These are phyloP conservation scores for Rhysida immarginata DNA, from an alignment of 1,140 invertebrate species.

Conservation along the genomic window DNA sequence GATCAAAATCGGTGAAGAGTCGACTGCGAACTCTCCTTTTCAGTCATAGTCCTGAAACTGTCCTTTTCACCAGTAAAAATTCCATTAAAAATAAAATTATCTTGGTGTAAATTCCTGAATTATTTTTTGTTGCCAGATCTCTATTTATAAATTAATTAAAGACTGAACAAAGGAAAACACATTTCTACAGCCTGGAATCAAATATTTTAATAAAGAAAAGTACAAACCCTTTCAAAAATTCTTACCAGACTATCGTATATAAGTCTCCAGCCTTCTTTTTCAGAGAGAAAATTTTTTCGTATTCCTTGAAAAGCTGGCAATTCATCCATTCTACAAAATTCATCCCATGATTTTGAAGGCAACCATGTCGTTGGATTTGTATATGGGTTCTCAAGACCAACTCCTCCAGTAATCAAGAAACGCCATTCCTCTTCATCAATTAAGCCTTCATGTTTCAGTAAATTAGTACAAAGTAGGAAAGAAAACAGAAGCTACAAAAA, in stretches of 20 bases:
- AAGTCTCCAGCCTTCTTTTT: constrained; percentile 29
- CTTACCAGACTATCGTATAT: constrained; percentile 7
- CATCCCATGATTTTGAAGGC: constrained; percentile 62
- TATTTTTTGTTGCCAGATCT: too few species aligned
- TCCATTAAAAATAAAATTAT: too few species aligned
- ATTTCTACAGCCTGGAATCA: neutral
- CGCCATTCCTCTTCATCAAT: constrained; percentile 62
- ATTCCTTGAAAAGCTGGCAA: constrained; percentile 41
- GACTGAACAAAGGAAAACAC: neutral
- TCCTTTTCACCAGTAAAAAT: too few species aligned
- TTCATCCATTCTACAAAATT: constrained; percentile 55
- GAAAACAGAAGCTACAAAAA: constrained; percentile 70
- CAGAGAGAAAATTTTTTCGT: constrained; percentile 25
- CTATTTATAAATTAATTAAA: too few species aligned
- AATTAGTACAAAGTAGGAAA: constrained; percentile 62
- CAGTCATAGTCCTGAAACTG: too few species aligned
- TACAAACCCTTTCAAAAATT: neutral
- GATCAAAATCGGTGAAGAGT: too few species aligned
- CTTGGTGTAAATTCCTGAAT: too few species aligned
- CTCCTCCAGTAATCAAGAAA: constrained; percentile 75
- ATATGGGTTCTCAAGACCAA: constrained; percentile 59
- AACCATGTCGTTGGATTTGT: constrained; percentile 56
- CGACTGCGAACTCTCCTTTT: too few species aligned
- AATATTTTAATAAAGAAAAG: neutral
- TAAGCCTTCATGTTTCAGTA: constrained; percentile 51